Evolutionary conservation across 2,888 invertebrate genomes (phyloP).

Genomic region (Mycalesis mineus): DNA sequence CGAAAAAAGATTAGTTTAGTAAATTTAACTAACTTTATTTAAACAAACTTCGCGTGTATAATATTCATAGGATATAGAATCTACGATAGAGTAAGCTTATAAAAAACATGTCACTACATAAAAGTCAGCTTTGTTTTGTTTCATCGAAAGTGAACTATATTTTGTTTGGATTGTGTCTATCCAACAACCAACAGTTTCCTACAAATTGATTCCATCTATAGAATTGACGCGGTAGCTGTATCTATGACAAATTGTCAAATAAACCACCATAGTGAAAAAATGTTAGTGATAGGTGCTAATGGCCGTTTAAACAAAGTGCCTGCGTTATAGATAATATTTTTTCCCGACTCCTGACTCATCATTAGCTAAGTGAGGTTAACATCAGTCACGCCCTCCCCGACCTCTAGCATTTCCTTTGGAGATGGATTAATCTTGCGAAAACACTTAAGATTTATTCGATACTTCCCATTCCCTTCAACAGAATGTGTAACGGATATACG

Average conservation of each 20-base stretch:
- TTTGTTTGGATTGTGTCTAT: background rate
- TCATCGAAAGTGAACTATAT: background rate
- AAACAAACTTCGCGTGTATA: no score
- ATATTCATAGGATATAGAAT: no score
- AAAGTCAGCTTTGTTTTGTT: no score
- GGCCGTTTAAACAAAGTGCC: conserved; percentile 23
- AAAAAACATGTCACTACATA: no score
- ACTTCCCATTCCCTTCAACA: conserved; percentile 19
- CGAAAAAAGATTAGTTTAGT: no score
- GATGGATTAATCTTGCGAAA: conserved; percentile 33
- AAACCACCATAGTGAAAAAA: conserved; percentile 6
- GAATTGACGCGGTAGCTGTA: background rate
- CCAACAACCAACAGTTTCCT: background rate
- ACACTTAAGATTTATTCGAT: conserved; percentile 29
- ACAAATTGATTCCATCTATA: background rate
- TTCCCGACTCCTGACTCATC: conserved; percentile 23
- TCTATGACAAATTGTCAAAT: background rate
- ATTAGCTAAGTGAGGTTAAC: conserved; percentile 29
- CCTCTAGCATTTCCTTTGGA: conserved; percentile 29
- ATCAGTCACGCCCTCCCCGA: conserved; percentile 28
- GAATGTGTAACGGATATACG: conserved; percentile 13
- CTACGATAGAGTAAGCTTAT: no score
- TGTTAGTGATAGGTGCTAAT: conserved; percentile 14
- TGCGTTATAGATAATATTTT: conserved; percentile 22
- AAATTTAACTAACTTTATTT: no score